phyloP scores from a whole-genome alignment of 2,113 vertebrate genomes.

The Lucifuga dentata region DNA sequence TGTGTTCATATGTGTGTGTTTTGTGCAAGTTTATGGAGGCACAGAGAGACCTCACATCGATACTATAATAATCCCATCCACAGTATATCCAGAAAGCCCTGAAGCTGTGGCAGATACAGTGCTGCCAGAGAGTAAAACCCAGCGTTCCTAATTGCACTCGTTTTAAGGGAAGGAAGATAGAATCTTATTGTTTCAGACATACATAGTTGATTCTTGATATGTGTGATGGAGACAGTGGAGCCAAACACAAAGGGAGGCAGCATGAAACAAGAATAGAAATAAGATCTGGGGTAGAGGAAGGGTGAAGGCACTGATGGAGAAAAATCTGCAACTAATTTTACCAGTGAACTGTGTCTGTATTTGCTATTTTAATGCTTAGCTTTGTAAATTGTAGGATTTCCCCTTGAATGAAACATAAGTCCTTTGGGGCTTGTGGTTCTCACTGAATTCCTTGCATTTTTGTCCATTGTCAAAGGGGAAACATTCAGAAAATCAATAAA shows the following conservation, averaged over 20 bases:
- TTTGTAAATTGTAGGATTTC: conserved; percentile 23
- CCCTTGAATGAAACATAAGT: not conserved
- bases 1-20: conserved; percentile 19
- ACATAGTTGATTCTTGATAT: conserved; percentile 36
- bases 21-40: conserved; percentile 15
- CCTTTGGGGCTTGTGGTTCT: conserved; percentile 10
- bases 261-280: conserved; percentile 7
- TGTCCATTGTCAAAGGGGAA: conserved; percentile 1
- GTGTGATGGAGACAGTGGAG: conserved; percentile 47
- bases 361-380: conserved; percentile 29
- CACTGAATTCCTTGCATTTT: conserved; percentile 23
- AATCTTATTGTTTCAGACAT: conserved; percentile 57
- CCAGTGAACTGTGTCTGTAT: conserved; percentile 13
- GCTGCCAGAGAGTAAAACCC: conserved; percentile 52
- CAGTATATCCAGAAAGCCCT: conserved; percentile 42
- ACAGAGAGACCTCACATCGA: conserved; percentile 32
- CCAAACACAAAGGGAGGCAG: conserved; percentile 12
- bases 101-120: conserved; percentile 40
- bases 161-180: conserved; percentile 38
- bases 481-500: conserved; percentile 36
- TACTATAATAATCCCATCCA: conserved; percentile 56
- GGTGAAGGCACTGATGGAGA: conserved; percentile 4
- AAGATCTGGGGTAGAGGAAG: not conserved
- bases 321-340: conserved; percentile 50
- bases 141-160: conserved; percentile 51